A percentile compares a stretch with the other conserved stretches of the same genome.
Evolutionary conservation across 2,797 vertebrate genomes (phyloP).

Genomic region (Peromyscus melanophrys): DNA sequence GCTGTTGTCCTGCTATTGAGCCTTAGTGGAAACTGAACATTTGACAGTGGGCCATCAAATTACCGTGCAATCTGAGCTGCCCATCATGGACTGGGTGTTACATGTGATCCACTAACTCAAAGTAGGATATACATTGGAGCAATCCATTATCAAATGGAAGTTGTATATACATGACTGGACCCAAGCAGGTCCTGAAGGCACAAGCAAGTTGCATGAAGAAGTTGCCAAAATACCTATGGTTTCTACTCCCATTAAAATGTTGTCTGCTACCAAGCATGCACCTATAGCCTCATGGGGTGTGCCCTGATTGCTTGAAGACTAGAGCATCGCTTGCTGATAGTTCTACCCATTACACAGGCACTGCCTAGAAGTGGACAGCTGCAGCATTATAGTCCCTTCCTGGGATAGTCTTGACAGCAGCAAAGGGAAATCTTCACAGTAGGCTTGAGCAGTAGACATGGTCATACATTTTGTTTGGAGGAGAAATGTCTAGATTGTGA

Average conservation of each 20-base stretch:
- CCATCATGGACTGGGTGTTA: not conserved
- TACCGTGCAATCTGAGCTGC: not conserved
- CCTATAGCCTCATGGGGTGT: not conserved
- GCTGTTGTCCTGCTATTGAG: not conserved
- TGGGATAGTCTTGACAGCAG: not conserved
- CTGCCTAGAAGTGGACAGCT: not conserved
- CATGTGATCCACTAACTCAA: not conserved
- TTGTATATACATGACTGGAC: not conserved
- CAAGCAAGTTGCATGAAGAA: not conserved
- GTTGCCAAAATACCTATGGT: not conserved
- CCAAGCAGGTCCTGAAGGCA: not conserved
- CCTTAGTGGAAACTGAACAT: not conserved
- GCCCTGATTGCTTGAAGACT: not conserved
- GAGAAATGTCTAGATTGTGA: not conserved
- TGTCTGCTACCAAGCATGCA: not conserved
- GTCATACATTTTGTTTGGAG: not conserved
- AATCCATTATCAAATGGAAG: not conserved
- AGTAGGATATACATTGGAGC: not conserved
- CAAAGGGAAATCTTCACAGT: not conserved
- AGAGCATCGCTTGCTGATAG: not conserved
- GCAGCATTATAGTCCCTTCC: not conserved
- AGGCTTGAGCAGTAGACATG: not conserved
- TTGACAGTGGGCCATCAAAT: not conserved
- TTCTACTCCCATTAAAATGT: not conserved
- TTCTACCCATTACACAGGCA: not conserved